Evolutionary conservation across 2,113 vertebrate genomes (phyloP).

Genomic region (Cyprinodon brontotheroides): DNA sequence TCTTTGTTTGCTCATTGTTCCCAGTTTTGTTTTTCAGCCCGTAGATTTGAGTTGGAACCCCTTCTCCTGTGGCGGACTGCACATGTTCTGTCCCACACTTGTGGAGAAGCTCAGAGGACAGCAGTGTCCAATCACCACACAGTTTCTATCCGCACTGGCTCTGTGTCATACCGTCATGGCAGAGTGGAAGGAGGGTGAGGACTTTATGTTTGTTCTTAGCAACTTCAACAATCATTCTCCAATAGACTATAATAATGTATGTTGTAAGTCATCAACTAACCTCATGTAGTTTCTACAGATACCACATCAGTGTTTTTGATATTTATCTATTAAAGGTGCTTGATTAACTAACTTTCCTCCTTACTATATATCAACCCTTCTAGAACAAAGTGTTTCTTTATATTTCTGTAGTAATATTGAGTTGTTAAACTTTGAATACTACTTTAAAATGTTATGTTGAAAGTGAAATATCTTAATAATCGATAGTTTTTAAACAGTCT

Average conservation of each 20-base stretch:
- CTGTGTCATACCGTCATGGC: conserved; percentile 94
- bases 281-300: neutral
- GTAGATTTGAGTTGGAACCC: conserved; percentile 77
- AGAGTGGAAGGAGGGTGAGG: conserved; percentile 82
- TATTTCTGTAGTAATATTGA: too few relatives aligned
- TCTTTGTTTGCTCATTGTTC: neutral
- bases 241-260: neutral
- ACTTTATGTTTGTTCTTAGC: neutral
- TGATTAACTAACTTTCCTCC: neutral
- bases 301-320: too few relatives aligned
- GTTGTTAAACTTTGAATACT: neutral
- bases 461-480: neutral
- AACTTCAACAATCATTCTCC: neutral
- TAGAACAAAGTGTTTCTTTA: neutral
- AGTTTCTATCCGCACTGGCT: conserved; percentile 88
- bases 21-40: conserved; percentile 61
- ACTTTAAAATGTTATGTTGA: neutral
- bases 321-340: too few relatives aligned
- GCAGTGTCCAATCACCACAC: conserved; percentile 61
- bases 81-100: conserved; percentile 72
- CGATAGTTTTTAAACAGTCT: neutral
- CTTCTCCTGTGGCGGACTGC: conserved; percentile 62
- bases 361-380: neutral
- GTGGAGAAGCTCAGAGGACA: conserved; percentile 63
- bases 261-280: neutral